Evolutionary conservation across 2,113 vertebrate genomes (phyloP), one percentile per base, ranked within the genome.

Genomic region (Mungos mungo): DNA sequence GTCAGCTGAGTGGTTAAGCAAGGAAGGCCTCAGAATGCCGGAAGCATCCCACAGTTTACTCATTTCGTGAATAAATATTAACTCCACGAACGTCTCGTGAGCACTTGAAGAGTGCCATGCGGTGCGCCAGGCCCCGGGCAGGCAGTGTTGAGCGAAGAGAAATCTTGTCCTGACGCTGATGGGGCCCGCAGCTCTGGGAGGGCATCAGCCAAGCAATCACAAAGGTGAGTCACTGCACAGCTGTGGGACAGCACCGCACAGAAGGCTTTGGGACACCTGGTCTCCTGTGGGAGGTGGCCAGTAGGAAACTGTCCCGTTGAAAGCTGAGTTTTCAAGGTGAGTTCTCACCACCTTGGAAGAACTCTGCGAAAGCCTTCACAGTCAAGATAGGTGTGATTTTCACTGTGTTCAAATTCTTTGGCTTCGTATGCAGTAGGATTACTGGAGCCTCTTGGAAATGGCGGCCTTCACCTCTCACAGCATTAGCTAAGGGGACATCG

Each of bases 181-280:
- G 74, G 50, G 31, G 76, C 47, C 80, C 3, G 25, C 4, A 21
- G 54, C 25, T 41, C 23, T 7, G 6, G 2, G 1, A 0, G 8
- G 50, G 65, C 77, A 2, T 66, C 63, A 15, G 5, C 76, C 50
- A 18, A 1, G 68, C 21, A 21, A 5, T n/a, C 23, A 5, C 66
- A 25, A 25, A 5, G 6, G 6, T 1, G 0, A 0, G 0, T 10
- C 25, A 23, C 47, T 21, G 54, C 7, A 5, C 71, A 54, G 3
- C 79, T 1, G 18, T 29, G 25, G 47, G 47, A 69, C 41, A 29
- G 25, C 31, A 0, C 35, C 31, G 21, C 13, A 23, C 25, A 5
- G 60, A 4, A 4, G 88, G 71, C 52, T 50, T 79, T 11, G 9
- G 19, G 38, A 5, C 71, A 23, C 0, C 69, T 13, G 47, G 41